phyloP scores from a whole-genome alignment of 2,888 invertebrate genomes.

The Gryllus longicercus region DNA sequence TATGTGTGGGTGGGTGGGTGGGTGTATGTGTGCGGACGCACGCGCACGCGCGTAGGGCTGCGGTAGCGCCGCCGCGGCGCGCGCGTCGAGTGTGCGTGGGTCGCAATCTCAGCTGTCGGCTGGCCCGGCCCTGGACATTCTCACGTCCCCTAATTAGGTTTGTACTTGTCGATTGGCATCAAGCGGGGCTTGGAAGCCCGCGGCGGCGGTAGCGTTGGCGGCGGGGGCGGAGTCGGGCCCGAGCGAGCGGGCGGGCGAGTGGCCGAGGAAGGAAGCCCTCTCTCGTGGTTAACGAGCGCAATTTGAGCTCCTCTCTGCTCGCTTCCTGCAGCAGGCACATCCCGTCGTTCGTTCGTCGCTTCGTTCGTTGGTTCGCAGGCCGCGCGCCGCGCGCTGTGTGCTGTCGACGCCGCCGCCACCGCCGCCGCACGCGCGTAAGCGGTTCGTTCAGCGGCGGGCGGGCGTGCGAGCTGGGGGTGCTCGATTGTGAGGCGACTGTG shows the following conservation, averaged over 20 bases:
- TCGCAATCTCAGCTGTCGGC: slow-evolving; percentile 5
- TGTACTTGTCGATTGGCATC: slow-evolving; percentile 6
- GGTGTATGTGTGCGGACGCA: too few relatives aligned
- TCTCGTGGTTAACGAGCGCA: slow-evolving; percentile 17
- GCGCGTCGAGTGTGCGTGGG: not conserved
- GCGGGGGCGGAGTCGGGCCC: slow-evolving; percentile 6
- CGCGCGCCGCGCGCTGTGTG: not conserved
- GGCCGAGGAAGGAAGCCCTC: slow-evolving; percentile 17
- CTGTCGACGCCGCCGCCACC: too few relatives aligned
- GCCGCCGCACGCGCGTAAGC: too few relatives aligned
- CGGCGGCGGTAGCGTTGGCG: not conserved
- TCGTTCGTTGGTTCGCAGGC: slow-evolving; percentile 1
- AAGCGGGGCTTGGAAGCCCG: not conserved
- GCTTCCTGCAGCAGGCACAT: slow-evolving; percentile 17
- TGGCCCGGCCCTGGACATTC: slow-evolving; percentile 17
- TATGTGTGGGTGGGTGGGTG: too few relatives aligned
- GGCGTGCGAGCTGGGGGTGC: too few relatives aligned
- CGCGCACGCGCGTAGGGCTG: too few relatives aligned
- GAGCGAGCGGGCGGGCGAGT: not conserved
- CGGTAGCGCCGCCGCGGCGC: too few relatives aligned
- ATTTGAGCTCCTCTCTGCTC: slow-evolving; percentile 1
- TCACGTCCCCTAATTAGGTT: slow-evolving; percentile 8
- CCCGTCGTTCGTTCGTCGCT: slow-evolving; percentile 1
- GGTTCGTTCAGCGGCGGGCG: too few relatives aligned
- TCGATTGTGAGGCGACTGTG: too few relatives aligned